Base-by-base conservation (phyloP, 2,888 invertebrate genomes). In the Parnassius mnemosyne region DNA sequence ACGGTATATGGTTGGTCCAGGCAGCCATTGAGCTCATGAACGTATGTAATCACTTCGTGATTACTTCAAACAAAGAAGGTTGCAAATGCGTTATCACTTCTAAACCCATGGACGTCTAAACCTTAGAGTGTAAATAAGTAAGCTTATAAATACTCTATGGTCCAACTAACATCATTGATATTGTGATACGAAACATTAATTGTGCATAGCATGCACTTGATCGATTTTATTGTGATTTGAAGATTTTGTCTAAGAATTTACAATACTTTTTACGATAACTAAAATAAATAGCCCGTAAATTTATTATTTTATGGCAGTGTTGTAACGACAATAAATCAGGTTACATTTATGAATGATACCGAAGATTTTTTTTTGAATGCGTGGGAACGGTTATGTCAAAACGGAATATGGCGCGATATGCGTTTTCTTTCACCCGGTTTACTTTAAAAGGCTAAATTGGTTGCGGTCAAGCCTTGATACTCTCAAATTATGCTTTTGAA, bases 301-400 rank as follows among this genome's bases (percentile, higher is more conserved):
- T 53, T 42, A 50, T 10, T 20, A 58, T 53, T 54, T 5, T 43
- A 57, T 53, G 20, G 56, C 34, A 53, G n/a, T 44, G 50, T 50
- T 9, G 20, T 54, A 53, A 34, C 44, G 50, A 50, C n/a, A 54
- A 62, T 62, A 62, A 62, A 58, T 62, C 62, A 54, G 53, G 43
- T 12, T 11, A 16, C 49, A 58, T 64, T 55, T 53, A 64, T 61
- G 61, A 69, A 67, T 66, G 66, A 59, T 61, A 56, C 66, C 57
- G 42, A 53, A 49, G 57, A 62, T 68, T 67, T 68, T 67, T 68
- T 64, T 57, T 65, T 57, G 57, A 43, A 53, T 66, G 68, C 69
- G 71, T 74, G 72, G 70, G 72, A 73, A 74, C 63, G 51, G 47
- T 52, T 46, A 51, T 52, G 62, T 59, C 59, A 57, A 65, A 53